Percentiles rank a stretch among this genome's conserved stretches.
Evolutionary conservation across 2,797 vertebrate genomes (phyloP).

Genomic region (Amniataba percoides): DNA sequence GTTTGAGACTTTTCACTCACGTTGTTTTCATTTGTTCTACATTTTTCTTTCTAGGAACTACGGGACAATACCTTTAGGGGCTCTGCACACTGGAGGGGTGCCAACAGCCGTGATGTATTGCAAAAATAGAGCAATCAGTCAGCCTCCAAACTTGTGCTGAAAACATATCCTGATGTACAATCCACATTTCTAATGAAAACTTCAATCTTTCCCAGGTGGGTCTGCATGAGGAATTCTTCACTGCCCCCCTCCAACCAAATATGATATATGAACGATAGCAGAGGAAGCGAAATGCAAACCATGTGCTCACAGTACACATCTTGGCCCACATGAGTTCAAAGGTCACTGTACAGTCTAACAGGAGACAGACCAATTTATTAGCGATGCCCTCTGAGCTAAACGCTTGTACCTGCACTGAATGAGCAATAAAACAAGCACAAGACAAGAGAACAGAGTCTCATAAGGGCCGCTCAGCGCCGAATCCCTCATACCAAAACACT

Average conservation of each 20-base stretch:
- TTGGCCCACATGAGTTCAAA: slow-evolving; percentile 22
- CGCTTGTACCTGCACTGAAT: neutral
- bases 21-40: slow-evolving; percentile 31
- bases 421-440: slow-evolving; percentile 15
- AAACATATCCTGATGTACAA: slow-evolving; percentile 23
- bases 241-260: neutral
- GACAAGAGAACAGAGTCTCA: neutral
- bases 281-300: slow-evolving; percentile 47
- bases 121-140: slow-evolving; percentile 55
- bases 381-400: slow-evolving; percentile 1
- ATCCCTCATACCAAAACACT: slow-evolving; percentile 1
- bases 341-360: slow-evolving; percentile 32
- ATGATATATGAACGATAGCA: slow-evolving; percentile 50
- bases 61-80: slow-evolving; percentile 24
- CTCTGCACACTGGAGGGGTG: slow-evolving; percentile 8
- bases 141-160: slow-evolving; percentile 18
- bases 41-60: slow-evolving; percentile 50
- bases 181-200: slow-evolving; percentile 46
- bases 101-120: slow-evolving; percentile 48
- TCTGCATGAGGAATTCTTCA: slow-evolving; percentile 25
- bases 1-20: neutral
- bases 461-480: neutral
- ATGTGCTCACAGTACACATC: slow-evolving; percentile 35
- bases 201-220: slow-evolving; percentile 36
- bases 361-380: slow-evolving; percentile 34